A percentile compares a stretch with the other conserved stretches of the same genome.
These are phyloP conservation scores for Amblyraja radiata DNA, from an alignment of 2,797 vertebrate species.

Conservation along the genomic window DNA sequence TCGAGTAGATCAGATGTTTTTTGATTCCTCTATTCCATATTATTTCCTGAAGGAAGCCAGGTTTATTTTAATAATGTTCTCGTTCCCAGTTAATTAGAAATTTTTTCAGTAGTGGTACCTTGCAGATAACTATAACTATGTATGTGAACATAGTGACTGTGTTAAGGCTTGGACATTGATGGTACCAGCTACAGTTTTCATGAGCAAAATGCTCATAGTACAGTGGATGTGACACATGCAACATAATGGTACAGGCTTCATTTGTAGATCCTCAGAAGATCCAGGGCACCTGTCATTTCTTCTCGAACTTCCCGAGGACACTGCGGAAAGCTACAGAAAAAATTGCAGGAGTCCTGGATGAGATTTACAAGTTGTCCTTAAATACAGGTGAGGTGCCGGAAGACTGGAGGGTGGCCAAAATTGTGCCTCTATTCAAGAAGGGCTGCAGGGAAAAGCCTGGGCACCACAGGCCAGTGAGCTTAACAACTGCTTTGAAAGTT, in stretches of 20 bases:
- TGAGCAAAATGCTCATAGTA: not conserved
- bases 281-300: not conserved
- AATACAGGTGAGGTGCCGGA: too few relatives aligned
- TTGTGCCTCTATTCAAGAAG: too few relatives aligned
- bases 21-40: not conserved
- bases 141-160: too few relatives aligned
- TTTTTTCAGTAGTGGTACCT: not conserved
- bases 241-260: not conserved
- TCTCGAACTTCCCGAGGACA: too few relatives aligned
- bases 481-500: too few relatives aligned
- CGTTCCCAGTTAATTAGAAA: not conserved
- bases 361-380: too few relatives aligned
- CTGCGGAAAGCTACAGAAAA: too few relatives aligned
- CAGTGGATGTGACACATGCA: not conserved
- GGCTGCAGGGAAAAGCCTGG: too few relatives aligned
- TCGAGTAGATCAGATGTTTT: not conserved
- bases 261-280: not conserved
- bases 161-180: not conserved
- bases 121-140: not conserved
- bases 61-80: not conserved
- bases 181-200: not conserved
- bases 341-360: too few relatives aligned
- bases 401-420: too few relatives aligned
- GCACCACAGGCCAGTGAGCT: too few relatives aligned
- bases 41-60: not conserved